Evolutionary conservation across 2,888 invertebrate genomes (phyloP).

Genomic region (Lingula anatina): DNA sequence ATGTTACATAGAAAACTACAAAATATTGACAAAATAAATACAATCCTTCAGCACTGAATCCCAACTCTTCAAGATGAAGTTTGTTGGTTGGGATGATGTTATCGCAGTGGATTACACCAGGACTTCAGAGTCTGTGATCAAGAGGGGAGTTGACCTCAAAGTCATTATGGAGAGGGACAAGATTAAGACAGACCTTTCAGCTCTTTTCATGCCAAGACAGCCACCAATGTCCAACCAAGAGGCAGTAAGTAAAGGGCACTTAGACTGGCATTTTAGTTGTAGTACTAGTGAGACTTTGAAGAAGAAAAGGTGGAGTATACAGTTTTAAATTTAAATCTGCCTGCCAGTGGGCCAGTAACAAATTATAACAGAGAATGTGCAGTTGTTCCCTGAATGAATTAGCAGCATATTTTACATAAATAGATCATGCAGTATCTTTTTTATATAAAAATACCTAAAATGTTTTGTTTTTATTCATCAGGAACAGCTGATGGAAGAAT

Average conservation of each 20-base stretch:
- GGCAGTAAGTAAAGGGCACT: conserved; percentile 63
- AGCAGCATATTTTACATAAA: too few species aligned
- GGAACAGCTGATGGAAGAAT: conserved; percentile 74
- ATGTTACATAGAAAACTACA: too few species aligned
- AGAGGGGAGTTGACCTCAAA: conserved; percentile 91
- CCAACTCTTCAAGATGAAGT: conserved; percentile 89
- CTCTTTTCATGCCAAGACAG: conserved; percentile 91
- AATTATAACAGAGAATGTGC: too few species aligned
- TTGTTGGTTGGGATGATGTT: conserved; percentile 97
- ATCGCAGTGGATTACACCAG: conserved; percentile 96
- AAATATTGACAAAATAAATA: too few species aligned
- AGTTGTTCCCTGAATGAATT: too few species aligned
- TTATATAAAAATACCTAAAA: not conserved
- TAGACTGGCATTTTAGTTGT: too few species aligned
- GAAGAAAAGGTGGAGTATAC: too few species aligned
- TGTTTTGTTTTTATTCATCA: conserved; percentile 56
- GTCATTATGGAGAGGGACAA: conserved; percentile 58
- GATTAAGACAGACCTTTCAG: conserved; percentile 79
- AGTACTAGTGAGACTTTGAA: too few species aligned
- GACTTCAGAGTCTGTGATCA: conserved; percentile 92
- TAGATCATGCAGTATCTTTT: too few species aligned
- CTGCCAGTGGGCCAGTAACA: too few species aligned
- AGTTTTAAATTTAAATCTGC: too few species aligned
- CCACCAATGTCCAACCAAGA: conserved; percentile 78
- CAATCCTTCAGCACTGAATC: conserved; percentile 54